phyloP scores from a whole-genome alignment of 1,140 invertebrate genomes.

The Amyelois transitella region DNA sequence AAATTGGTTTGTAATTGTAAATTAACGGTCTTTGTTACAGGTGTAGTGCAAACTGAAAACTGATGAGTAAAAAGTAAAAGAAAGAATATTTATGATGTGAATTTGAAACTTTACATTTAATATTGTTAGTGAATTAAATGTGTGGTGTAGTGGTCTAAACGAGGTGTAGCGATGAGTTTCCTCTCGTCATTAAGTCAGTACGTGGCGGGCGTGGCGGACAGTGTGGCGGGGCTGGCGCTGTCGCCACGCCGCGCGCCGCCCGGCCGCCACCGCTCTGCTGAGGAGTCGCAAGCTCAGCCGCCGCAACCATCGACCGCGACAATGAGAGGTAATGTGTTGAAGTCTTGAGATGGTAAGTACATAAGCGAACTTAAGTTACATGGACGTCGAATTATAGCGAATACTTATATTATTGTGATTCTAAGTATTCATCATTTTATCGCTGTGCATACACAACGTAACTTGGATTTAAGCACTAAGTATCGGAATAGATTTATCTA shows the following conservation, averaged over 20 bases:
- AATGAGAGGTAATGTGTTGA: conserved; percentile 46
- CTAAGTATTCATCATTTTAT: too few species aligned
- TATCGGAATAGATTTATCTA: too few species aligned
- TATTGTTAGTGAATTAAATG: conserved; percentile 25
- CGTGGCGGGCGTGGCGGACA: conserved; percentile 81
- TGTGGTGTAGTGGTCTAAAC: conserved; percentile 21
- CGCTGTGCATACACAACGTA: too few species aligned
- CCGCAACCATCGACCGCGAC: conserved; percentile 55
- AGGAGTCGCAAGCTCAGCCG: conserved; percentile 52
- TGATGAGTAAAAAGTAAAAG: background rate
- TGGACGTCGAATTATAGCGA: too few species aligned
- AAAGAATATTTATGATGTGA: background rate
- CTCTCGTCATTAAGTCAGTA: conserved; percentile 87
- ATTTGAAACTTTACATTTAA: background rate
- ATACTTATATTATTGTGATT: too few species aligned
- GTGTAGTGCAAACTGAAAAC: background rate
- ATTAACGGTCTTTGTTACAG: background rate
- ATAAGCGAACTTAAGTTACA: too few species aligned
- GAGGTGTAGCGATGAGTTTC: conserved; percentile 81
- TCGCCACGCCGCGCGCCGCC: conserved; percentile 85
- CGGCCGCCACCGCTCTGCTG: conserved; percentile 78
- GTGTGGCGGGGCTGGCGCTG: conserved; percentile 84
- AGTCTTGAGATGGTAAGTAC: too few species aligned
- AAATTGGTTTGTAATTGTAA: background rate
- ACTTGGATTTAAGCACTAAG: too few species aligned